Conservation (phyloP, 2,888 invertebrate genomes). For the Caenorhabditis sulstoni region DNA sequence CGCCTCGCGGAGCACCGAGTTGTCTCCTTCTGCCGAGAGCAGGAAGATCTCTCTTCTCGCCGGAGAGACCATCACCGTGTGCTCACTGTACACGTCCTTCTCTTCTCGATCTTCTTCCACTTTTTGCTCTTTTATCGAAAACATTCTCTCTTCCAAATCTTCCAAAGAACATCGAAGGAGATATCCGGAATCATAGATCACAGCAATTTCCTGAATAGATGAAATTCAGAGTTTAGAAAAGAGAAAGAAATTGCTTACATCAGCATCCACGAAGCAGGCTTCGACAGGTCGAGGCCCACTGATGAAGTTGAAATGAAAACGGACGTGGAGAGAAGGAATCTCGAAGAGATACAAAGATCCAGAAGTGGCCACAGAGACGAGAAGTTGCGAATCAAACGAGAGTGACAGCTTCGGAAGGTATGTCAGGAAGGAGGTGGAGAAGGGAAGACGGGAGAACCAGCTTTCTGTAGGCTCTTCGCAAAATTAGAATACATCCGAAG, state of each 20-base stretch:
- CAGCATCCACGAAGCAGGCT: constrained; percentile 62
- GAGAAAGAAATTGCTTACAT: constrained; percentile 31
- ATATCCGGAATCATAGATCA: constrained; percentile 64
- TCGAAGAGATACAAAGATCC: constrained; percentile 65
- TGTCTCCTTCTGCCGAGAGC: constrained; percentile 61
- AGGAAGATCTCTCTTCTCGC: constrained; percentile 64
- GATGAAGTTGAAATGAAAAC: constrained; percentile 49
- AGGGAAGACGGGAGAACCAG: constrained; percentile 59
- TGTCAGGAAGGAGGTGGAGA: constrained; percentile 52
- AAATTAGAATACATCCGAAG: not conserved
- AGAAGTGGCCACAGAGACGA: constrained; percentile 58
- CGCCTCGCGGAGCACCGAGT: constrained; percentile 57
- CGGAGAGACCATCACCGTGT: constrained; percentile 62
- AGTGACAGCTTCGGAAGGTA: constrained; percentile 59
- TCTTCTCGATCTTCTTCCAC: constrained; percentile 15
- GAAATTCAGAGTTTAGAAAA: not conserved
- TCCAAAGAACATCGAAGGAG: constrained; percentile 54
- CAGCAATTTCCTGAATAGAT: constrained; percentile 61
- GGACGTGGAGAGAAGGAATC: constrained; percentile 51
- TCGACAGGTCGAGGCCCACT: constrained; percentile 61
- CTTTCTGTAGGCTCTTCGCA: constrained; percentile 43
- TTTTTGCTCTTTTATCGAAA: constrained; percentile 28
- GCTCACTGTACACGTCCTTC: constrained; percentile 53
- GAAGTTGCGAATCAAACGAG: constrained; percentile 40
- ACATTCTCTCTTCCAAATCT: constrained; percentile 59